phyloP scores from a whole-genome alignment of 1,140 invertebrate species.

The Procambarus clarkii region DNA sequence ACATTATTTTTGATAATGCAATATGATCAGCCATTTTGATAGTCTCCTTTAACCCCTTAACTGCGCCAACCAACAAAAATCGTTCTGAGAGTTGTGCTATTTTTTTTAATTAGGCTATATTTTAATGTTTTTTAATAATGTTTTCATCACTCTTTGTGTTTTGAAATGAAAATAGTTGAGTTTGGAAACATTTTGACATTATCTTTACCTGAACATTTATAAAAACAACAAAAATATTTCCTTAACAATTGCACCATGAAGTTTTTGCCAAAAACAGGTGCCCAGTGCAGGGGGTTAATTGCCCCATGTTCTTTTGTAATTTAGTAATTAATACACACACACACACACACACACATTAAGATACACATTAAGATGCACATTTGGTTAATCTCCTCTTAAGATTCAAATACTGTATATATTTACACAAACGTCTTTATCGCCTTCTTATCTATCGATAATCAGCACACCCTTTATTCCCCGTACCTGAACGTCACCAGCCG shows the following conservation, averaged over 20 bases:
- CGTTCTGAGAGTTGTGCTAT: too few species aligned
- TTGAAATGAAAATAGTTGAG: too few species aligned
- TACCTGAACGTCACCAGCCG: conserved; percentile 1
- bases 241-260: too few species aligned
- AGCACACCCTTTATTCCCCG: not conserved
- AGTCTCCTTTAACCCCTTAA: not conserved
- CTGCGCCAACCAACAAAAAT: too few species aligned
- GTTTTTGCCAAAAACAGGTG: too few species aligned
- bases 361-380: not conserved
- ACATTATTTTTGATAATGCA: not conserved
- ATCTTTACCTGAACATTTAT: too few species aligned
- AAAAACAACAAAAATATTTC: too few species aligned
- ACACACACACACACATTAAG: not conserved
- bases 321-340: not conserved
- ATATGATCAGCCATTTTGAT: not conserved
- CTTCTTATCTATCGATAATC: not conserved
- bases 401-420: not conserved
- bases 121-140: too few species aligned
- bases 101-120: too few species aligned
- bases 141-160: too few species aligned
- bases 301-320: not conserved
- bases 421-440: not conserved
- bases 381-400: not conserved
- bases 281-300: too few species aligned
- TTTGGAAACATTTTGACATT: too few species aligned